Conservation (phyloP, 2,888 invertebrate genomes). For the Rhorus exstirpatorius region DNA sequence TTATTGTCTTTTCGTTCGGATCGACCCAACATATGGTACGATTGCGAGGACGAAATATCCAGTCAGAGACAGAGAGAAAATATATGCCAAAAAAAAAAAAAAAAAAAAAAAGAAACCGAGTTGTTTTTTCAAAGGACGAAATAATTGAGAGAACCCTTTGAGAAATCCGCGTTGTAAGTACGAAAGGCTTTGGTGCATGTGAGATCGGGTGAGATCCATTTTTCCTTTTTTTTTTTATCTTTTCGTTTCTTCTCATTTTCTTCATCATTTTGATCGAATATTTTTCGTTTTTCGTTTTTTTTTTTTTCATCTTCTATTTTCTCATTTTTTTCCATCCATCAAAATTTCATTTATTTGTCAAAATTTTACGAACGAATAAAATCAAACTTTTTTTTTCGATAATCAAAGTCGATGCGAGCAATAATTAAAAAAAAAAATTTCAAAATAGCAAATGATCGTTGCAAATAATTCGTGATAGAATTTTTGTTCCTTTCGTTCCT, state of each 20-base stretch:
- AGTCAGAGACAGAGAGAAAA: conserved; percentile 47
- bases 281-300: conserved; percentile 53
- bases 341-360: conserved; percentile 10
- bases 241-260: conserved; percentile 23
- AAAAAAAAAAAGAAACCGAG: conserved; percentile 34
- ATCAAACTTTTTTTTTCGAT: no score
- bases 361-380: no score
- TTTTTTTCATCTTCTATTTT: neutral
- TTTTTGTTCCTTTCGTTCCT: neutral
- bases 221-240: conserved; percentile 54
- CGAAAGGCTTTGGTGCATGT: conserved; percentile 83
- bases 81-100: conserved; percentile 37
- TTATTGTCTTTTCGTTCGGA: conserved; percentile 44
- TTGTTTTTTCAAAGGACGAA: conserved; percentile 59
- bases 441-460: neutral
- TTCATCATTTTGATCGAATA: conserved; percentile 40
- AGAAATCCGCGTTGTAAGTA: conserved; percentile 83
- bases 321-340: no score
- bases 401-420: neutral
- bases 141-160: conserved; percentile 71
- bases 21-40: conserved; percentile 21
- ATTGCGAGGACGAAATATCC: conserved; percentile 50
- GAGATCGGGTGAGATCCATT: conserved; percentile 72
- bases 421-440: neutral
- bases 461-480: neutral